Base-by-base conservation (phyloP, 1,140 invertebrate species). In the Akabosia matsudoensis region DNA sequence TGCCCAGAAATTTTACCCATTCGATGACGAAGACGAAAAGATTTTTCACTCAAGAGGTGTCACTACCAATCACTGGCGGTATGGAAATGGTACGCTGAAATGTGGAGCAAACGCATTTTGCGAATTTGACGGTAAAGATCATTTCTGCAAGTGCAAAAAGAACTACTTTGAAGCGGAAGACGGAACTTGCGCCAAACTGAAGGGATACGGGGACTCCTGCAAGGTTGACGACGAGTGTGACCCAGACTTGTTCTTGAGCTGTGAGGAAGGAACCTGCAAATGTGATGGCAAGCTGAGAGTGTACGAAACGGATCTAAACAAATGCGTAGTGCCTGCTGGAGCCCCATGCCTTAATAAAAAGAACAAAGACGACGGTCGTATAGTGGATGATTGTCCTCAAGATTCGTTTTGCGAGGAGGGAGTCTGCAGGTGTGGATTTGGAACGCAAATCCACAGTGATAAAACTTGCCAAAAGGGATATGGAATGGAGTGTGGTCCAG, bases 61-160 rank as follows among this genome's bases (percentile, higher is more conserved):
- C 16, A 77, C 76, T 1, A 74, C 76, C 16, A 77, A 77, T 30
- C 76, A 77, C 45, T 77, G 76, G 76, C 61, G 76, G 34, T 77
- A 77, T 22, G 76, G 76, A 10, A 77, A 77, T 64, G 72, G 70
- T 7, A 70, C 76, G 14, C 31, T 77, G 28, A 51, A 64, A 70
- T 77, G 76, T 70, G 76, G 76, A 16, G 72, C 56, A 18, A 77
- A 77, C 73, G 72, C 76, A 1, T 74, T 77, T 34, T 77, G 76
- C 54, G 72, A 74, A n/a, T 77, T 61, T 54, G 73, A 77, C 61
- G 37, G 37, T 3, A 45, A 34, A 22, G 73, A 70, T 24, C 73
- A 77, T 45, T 70, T 10, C 26, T 77, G 76, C 64, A 70, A 74
- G 30, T 77, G 76, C 31, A 24, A 26, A 14, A 74, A 71, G 67